Percentiles rank a stretch among this genome's conserved stretches.
These are phyloP conservation scores for Notolabrus celidotus DNA, from an alignment of 2,797 vertebrate species.

Conservation along the genomic window DNA sequence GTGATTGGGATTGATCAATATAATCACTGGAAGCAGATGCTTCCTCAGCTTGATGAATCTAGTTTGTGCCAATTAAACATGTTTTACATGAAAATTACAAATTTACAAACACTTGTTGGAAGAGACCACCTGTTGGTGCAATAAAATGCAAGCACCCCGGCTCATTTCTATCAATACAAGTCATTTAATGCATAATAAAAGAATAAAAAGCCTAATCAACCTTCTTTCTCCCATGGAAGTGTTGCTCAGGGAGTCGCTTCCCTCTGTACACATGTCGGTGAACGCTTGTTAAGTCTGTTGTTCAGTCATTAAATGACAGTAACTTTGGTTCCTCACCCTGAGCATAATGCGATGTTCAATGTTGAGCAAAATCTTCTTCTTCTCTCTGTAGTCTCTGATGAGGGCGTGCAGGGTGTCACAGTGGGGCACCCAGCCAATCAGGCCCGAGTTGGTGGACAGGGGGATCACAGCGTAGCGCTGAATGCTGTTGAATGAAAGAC, in stretches of 20 bases:
- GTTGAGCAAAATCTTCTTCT: conserved; percentile 99
- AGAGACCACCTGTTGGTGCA: conserved; percentile 20
- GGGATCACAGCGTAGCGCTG: conserved; percentile 98
- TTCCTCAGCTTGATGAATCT: conserved; percentile 42
- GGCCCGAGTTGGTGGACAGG: conserved; percentile 96
- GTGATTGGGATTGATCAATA: conserved; percentile 38
- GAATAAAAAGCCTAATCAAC: neutral
- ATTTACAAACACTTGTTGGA: conserved; percentile 27
- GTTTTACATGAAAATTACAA: conserved; percentile 16
- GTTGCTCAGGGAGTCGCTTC: neutral
- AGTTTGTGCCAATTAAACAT: conserved; percentile 18
- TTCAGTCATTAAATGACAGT: neutral
- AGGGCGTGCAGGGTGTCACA: conserved; percentile 98
- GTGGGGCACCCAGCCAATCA: conserved; percentile 99
- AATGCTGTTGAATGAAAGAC: conserved; percentile 84
- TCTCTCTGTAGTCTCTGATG: conserved; percentile 98
- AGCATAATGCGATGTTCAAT: conserved; percentile 99
- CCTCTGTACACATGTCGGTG: neutral
- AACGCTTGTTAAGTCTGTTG: neutral
- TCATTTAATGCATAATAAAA: neutral
- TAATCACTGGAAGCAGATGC: conserved; percentile 56
- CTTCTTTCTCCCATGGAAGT: neutral
- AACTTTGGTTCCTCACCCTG: conserved; percentile 83
- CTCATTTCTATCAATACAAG: conserved; percentile 3
- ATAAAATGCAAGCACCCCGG: neutral